Evolutionary conservation across 2,113 vertebrate genomes (phyloP).

Genomic region (Scalopus aquaticus): DNA sequence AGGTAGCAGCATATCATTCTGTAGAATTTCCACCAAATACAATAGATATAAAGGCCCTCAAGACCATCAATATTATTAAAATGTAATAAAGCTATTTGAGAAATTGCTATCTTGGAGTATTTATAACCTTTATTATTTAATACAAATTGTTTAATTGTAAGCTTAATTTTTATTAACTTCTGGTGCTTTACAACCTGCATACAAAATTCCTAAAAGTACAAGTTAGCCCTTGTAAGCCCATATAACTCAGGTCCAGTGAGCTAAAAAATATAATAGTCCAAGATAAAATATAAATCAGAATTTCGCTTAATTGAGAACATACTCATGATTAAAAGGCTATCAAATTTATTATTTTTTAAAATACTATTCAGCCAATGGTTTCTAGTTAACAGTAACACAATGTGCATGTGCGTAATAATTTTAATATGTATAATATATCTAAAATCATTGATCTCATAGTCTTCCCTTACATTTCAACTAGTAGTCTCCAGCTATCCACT

Average conservation of each 20-base stretch:
- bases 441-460: background rate
- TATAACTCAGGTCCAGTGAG: background rate
- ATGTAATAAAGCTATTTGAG: background rate
- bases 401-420: background rate
- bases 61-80: background rate
- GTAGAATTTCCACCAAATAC: background rate
- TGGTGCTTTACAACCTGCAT: background rate
- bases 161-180: background rate
- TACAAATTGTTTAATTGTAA: background rate
- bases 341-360: background rate
- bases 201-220: background rate
- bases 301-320: background rate
- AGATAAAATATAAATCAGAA: background rate
- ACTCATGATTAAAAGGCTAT: background rate
- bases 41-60: background rate
- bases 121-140: background rate
- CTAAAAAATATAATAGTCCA: too few relatives aligned
- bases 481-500: background rate
- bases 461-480: background rate
- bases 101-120: background rate
- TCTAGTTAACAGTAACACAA: background rate
- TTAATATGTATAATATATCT: background rate
- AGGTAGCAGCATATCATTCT: background rate
- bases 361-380: background rate
- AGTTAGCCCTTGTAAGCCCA: background rate